Evolutionary conservation across 1,140 invertebrate genomes (phyloP), one percentile per base, ranked within the genome.

Genomic region (Ceratitis capitata): DNA sequence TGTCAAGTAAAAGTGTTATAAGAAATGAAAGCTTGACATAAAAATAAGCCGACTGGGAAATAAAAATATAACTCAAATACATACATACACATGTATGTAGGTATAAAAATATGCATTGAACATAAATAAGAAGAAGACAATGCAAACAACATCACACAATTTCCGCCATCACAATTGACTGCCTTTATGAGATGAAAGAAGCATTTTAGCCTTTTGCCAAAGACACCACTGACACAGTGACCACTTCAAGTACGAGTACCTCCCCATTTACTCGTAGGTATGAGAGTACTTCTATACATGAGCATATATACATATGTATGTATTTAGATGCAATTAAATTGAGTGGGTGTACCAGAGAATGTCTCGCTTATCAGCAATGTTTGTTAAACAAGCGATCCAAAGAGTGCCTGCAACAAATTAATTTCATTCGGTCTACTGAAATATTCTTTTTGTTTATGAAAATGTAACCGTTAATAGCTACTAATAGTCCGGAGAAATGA

Each of bases 31-130:
- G 12, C 19, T 78, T 78, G 19, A 78, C 69, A 45, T 78, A 45
- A 78, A 78, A 78, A 39, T 42, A n/a, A 23, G n/a, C 69, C 69
- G 69, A 78, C 69, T n/a, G 39, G 19, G 16, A 78, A 78, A 78
- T n/a, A 23, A 16, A 69, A 69, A n/a, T n/a, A 78, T 19, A 47
- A 78, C 35, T 78, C 14, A 26, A 19, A 19, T 29, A 26, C 12
- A 10, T 45, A n/a, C 39, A 26, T 78, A 9, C 45, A 19, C 19
- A 26, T 45, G 19, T 78, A 45, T 26, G 69, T 10, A 26, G 23
- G 19, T 78, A 45, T 26, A 39, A 10, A 19, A 45, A 42, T 35
- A 74, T 26, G 39, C 6, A 42, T 23, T n/a, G n/a, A 53, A n/a
- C 49, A 56, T 56, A n/a, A 42, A 78, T 3, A 39, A 45, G 23